Evolutionary conservation across 2,797 vertebrate species (phyloP).

Genomic region (Darevskia nairensis): DNA sequence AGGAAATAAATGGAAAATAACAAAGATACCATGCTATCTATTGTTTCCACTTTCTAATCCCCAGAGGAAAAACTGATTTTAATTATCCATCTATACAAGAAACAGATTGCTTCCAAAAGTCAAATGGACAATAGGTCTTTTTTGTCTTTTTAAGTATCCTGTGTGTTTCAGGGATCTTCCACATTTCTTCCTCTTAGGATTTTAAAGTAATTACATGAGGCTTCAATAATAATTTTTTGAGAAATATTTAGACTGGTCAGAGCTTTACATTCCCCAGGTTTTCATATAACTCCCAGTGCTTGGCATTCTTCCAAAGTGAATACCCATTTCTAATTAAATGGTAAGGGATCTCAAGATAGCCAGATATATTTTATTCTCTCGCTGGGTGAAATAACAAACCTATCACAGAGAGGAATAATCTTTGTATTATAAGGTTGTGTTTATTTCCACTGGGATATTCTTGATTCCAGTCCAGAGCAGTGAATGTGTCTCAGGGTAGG

Average conservation of each 20-base stretch:
- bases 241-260: conserved; percentile 9
- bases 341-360: conserved; percentile 19
- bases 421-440: background rate
- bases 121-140: background rate
- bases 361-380: conserved; percentile 11
- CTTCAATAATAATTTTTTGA: conserved; percentile 26
- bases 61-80: background rate
- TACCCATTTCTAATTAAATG: conserved; percentile 24
- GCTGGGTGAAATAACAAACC: conserved; percentile 24
- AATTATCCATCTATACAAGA: conserved; percentile 10
- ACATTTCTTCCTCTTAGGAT: conserved; percentile 27
- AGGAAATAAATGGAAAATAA: conserved; percentile 25
- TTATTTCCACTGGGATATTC: conserved; percentile 13
- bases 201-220: conserved; percentile 26
- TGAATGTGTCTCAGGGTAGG: background rate
- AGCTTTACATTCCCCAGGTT: conserved; percentile 15
- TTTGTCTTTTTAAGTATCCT: no score
- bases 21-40: background rate
- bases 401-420: conserved; percentile 10
- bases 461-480: background rate
- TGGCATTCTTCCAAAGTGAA: conserved; percentile 22
- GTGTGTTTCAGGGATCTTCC: background rate
- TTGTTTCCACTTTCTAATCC: conserved; percentile 23
- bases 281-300: background rate
- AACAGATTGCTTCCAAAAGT: background rate